Percentiles rank a stretch among this genome's conserved stretches.
phyloP scores from a whole-genome alignment of 1,140 invertebrate genomes.

The Batillaria attramentaria region DNA sequence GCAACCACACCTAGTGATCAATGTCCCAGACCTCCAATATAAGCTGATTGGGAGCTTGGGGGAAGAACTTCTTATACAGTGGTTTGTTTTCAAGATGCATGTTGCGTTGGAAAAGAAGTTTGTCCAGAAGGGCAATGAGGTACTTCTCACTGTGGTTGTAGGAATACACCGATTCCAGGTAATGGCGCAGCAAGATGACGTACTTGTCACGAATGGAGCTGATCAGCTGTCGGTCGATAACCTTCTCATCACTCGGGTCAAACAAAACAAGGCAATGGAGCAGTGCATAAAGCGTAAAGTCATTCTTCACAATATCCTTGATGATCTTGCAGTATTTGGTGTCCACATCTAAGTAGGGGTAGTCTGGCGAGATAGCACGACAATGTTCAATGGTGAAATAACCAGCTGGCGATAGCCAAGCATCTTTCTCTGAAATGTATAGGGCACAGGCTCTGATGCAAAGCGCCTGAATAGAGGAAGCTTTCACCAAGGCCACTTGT shows the following conservation, averaged over 20 bases:
- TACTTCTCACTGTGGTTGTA: slow-evolving; percentile 49
- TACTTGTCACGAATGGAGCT: slow-evolving; percentile 85
- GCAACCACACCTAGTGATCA: too few species aligned
- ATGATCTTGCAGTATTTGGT: slow-evolving; percentile 57
- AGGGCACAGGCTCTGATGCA: slow-evolving; percentile 15
- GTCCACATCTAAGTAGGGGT: background rate
- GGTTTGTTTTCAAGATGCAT: background rate
- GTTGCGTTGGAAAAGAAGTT: slow-evolving; percentile 74
- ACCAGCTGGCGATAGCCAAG: background rate
- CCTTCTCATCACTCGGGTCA: slow-evolving; percentile 83
- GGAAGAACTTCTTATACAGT: slow-evolving; percentile 26
- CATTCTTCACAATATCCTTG: slow-evolving; percentile 58
- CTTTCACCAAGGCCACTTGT: slow-evolving; percentile 27
- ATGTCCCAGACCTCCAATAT: slow-evolving; percentile 14
- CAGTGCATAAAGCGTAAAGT: slow-evolving; percentile 82
- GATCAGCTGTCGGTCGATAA: slow-evolving; percentile 84
- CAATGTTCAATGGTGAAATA: slow-evolving; percentile 7
- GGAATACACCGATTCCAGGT: slow-evolving; percentile 85
- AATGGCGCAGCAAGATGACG: slow-evolving; percentile 88
- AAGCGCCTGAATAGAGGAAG: background rate
- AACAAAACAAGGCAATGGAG: slow-evolving; percentile 91
- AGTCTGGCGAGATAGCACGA: background rate
- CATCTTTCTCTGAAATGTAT: slow-evolving; percentile 29
- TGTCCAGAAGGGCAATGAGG: slow-evolving; percentile 81
- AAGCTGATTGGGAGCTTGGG: slow-evolving; percentile 15